phyloP scores from a whole-genome alignment of 2,888 invertebrate genomes.

The Ochropacha duplaris region DNA sequence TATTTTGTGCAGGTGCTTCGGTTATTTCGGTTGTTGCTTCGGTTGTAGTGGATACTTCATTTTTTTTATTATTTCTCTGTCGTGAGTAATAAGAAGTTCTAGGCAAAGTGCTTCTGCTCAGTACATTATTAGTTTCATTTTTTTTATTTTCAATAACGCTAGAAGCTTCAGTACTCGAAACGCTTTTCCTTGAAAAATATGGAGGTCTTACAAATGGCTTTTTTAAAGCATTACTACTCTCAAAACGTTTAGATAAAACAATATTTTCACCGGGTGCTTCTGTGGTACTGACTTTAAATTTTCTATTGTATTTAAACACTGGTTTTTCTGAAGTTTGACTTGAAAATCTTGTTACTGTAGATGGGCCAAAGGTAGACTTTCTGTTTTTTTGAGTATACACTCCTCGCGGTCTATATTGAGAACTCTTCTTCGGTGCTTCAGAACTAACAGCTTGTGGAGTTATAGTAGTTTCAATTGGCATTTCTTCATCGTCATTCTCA shows the following conservation, averaged over 20 bases:
- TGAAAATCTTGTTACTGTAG: constrained; percentile 36
- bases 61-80: constrained; percentile 46
- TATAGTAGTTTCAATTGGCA: constrained; percentile 28
- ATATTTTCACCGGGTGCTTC: constrained; percentile 43
- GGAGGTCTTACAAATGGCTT: constrained; percentile 55
- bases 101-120: constrained; percentile 48
- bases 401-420: constrained; percentile 56
- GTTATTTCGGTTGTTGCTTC: constrained; percentile 25
- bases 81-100: constrained; percentile 69
- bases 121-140: constrained; percentile 30
- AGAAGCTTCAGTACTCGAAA: constrained; percentile 40
- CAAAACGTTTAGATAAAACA: constrained; percentile 43
- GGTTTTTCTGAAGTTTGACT: constrained; percentile 45
- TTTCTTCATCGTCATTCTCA: constrained; percentile 35
- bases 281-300: constrained; percentile 59
- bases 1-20: constrained; percentile 40
- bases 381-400: constrained; percentile 55
- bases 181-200: constrained; percentile 53
- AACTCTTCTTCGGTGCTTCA: constrained; percentile 21
- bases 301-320: constrained; percentile 63
- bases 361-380: constrained; percentile 48
- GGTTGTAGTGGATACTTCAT: constrained; percentile 31
- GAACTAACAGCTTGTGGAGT: constrained; percentile 38
- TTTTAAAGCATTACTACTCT: constrained; percentile 43
- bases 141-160: constrained; percentile 25